Conservation (phyloP, 2,113 vertebrate species). For the Cygnus buccinator region DNA sequence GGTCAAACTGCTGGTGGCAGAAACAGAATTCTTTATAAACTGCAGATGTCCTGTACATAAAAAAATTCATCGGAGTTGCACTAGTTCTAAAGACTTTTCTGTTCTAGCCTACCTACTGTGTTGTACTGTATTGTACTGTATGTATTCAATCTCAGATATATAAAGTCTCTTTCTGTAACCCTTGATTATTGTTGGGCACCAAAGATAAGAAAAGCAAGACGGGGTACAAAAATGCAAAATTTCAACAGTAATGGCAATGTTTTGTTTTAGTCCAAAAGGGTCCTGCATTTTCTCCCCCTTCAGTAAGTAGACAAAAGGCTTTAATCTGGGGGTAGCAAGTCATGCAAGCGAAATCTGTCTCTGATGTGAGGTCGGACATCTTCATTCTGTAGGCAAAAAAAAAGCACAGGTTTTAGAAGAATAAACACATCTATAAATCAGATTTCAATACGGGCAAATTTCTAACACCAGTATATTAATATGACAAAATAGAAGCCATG, state of each 20-base stretch:
- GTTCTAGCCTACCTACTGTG: slow-evolving; percentile 82
- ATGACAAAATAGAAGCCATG: accelerated
- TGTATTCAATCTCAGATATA: slow-evolving; percentile 70
- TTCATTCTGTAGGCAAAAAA: slow-evolving; percentile 84
- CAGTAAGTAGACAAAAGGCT: slow-evolving; percentile 68
- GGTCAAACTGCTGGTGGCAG: slow-evolving; percentile 86
- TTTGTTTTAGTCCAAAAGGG: slow-evolving; percentile 89
- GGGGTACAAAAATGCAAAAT: slow-evolving; percentile 85
- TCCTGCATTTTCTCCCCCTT: slow-evolving; percentile 85
- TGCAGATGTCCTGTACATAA: slow-evolving; percentile 83
- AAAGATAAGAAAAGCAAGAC: slow-evolving; percentile 89
- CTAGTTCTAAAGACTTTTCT: slow-evolving; percentile 84
- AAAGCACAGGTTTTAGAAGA: neutral
- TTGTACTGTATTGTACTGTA: slow-evolving; percentile 47
- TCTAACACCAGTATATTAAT: neutral
- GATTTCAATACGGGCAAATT: neutral
- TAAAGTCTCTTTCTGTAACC: slow-evolving; percentile 81
- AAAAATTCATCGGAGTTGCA: slow-evolving; percentile 77
- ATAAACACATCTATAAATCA: accelerated
- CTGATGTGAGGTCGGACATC: slow-evolving; percentile 97
- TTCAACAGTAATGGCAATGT: slow-evolving; percentile 95
- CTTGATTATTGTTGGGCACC: slow-evolving; percentile 83
- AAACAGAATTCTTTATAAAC: slow-evolving; percentile 87
- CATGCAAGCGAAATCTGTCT: slow-evolving; percentile 97
- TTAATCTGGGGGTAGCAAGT: slow-evolving; percentile 97